phyloP scores from a whole-genome alignment of 2,888 invertebrate species.

The Flabesymbios commensalis region DNA sequence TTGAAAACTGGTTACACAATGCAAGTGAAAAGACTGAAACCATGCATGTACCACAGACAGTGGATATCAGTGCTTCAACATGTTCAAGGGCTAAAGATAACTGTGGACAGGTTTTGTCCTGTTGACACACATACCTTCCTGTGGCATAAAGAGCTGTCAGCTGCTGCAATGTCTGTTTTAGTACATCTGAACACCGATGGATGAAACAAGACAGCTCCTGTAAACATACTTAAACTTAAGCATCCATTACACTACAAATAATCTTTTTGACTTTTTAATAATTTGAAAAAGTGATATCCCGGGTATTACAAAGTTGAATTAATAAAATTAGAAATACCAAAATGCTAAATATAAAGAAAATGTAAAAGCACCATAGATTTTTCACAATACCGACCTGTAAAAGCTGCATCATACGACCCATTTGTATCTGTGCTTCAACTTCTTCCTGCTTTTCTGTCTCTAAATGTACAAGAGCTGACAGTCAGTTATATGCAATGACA shows the following conservation, averaged over 20 bases:
- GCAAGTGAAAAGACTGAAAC: no score
- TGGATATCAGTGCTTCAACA: no score
- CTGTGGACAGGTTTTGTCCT: no score
- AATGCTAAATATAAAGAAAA: constrained; percentile 8
- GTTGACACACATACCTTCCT: constrained; percentile 40
- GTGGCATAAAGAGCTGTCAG: constrained; percentile 69
- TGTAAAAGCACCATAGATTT: no score
- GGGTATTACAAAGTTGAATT: background rate
- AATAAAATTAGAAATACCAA: background rate
- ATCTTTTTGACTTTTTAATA: background rate
- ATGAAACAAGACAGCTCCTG: constrained; percentile 72
- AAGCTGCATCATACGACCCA: constrained; percentile 64
- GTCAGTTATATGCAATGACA: no score
- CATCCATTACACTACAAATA: background rate
- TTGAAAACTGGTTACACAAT: no score
- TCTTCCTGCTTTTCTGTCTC: constrained; percentile 61
- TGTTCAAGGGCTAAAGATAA: constrained; percentile 1
- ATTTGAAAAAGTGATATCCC: background rate
- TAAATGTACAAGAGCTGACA: no score
- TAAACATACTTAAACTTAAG: constrained; percentile 21
- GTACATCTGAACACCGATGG: constrained; percentile 73
- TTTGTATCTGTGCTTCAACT: constrained; percentile 63
- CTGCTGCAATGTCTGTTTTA: constrained; percentile 75
- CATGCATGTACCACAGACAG: no score
- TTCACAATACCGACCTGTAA: constrained; percentile 59